These are phyloP conservation scores for Acanthopagrus latus DNA, from an alignment of 2,797 vertebrate genomes.

Conservation along the genomic window DNA sequence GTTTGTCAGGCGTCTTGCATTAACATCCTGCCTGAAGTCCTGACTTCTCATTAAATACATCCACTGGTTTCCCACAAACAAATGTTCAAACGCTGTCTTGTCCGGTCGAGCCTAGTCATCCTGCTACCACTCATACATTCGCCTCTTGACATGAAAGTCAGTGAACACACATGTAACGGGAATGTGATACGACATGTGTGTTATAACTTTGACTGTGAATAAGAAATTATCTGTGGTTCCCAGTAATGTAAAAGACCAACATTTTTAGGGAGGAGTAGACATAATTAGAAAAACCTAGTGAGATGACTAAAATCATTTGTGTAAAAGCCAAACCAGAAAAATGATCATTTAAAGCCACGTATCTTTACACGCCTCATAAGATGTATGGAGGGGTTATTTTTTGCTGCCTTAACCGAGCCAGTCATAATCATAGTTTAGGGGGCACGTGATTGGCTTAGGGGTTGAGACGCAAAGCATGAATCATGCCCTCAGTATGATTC, in stretches of 20 bases:
- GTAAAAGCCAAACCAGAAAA: background rate
- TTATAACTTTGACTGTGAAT: too few relatives aligned
- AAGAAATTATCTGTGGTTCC: too few relatives aligned
- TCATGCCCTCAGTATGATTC: background rate
- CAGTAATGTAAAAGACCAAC: background rate
- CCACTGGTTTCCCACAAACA: too few relatives aligned
- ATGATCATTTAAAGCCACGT: background rate
- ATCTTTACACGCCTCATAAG: background rate
- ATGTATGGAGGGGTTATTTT: background rate
- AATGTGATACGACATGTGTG: too few relatives aligned
- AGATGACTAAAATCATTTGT: background rate
- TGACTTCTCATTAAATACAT: too few relatives aligned
- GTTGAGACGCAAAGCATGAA: background rate
- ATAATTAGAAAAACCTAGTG: background rate
- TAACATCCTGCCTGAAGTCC: too few relatives aligned
- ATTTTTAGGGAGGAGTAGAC: background rate
- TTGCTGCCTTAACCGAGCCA: background rate
- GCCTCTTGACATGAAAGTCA: too few relatives aligned
- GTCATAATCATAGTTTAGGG: background rate
- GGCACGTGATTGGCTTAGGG: background rate
- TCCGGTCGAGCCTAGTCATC: too few relatives aligned
- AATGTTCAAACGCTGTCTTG: too few relatives aligned
- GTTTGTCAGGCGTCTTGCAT: too few relatives aligned
- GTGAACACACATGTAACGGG: too few relatives aligned
- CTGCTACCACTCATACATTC: too few relatives aligned